Evolutionary conservation across 2,113 vertebrate species (phyloP), one percentile per base, ranked within the genome.

Genomic region (Epinephelus lanceolatus): DNA sequence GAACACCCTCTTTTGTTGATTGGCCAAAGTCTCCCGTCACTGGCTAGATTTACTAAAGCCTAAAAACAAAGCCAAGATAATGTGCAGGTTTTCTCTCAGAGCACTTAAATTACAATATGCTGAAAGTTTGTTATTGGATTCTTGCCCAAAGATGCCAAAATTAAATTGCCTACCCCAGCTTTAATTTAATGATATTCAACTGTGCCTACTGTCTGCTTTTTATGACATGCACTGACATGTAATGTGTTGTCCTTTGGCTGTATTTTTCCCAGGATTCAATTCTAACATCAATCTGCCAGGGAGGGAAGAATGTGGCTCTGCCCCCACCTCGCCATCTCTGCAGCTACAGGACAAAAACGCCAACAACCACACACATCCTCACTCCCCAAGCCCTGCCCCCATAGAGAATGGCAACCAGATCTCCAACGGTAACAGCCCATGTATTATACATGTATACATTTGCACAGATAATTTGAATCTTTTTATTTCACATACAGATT

Each of bases 391-490:
- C 83, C 94, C 95, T 6, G 75, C 95, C 30, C 84, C 97, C n/a
- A 65, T 97, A 33, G 98, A 99, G 93, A 99, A 99, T 61, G 97
- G 98, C 90, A 99, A 99, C 94, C 95, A 97, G 42, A 88, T 98
- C 85, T 95, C 97, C 57, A 98, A 97, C 14, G 98, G 98, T 99
- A 96, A 96, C 25, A 23, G 27, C 49, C 23, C 27, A 21, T 2
- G 1, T 13, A 3, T 33, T 79, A 14, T 21, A 52, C 23, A 12
- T 55, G 27, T 79, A 14, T 21, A 52, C 23, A 12, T 55, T 69
- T 5, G 56, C 55, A 52, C 4, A 37, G 33, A 49, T 9, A 25
- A 27, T 57, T 49, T 19, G 56, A 52, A 42, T 47, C 3, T 23
- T 2, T 12, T 71, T 45, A 3, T 72, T 71, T 80, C 45, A 19